phyloP scores from a whole-genome alignment of 2,797 vertebrate species.

The Erithacus rubecula region DNA sequence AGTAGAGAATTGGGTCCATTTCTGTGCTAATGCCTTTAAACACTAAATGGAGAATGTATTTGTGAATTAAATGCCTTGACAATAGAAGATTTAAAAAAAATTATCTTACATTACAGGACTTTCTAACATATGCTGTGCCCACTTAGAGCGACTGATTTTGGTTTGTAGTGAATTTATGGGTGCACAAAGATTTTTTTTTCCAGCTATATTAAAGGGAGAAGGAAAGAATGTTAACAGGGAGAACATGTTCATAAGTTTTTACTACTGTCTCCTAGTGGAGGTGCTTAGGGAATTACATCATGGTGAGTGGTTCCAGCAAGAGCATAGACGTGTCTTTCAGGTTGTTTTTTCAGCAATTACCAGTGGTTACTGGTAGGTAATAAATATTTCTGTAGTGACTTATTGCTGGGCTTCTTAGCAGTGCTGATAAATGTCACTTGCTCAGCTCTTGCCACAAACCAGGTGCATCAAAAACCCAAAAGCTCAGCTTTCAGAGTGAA shows the following conservation, averaged over 20 bases:
- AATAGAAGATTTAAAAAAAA: background rate
- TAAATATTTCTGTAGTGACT: constrained; percentile 60
- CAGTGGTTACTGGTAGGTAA: background rate
- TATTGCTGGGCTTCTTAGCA: constrained; percentile 30
- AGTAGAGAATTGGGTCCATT: background rate
- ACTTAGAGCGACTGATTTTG: background rate
- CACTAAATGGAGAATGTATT: background rate
- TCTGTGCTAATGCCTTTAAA: background rate
- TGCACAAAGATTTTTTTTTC: background rate
- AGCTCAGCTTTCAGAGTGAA: background rate
- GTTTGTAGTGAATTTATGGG: constrained; percentile 17
- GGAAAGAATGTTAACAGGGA: constrained; percentile 48
- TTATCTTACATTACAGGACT: background rate
- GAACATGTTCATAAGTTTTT: constrained; percentile 63
- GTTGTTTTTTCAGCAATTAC: constrained; percentile 54
- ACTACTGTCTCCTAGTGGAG: constrained; percentile 64
- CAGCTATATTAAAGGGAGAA: constrained; percentile 2
- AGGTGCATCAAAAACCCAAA: background rate
- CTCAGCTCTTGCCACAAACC: background rate
- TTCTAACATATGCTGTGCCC: background rate
- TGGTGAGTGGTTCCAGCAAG: constrained; percentile 44
- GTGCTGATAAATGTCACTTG: constrained; percentile 5
- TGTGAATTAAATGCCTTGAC: background rate
- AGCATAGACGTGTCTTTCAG: constrained; percentile 3
- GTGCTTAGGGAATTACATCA: constrained; percentile 68